Conservation (phyloP, 2,888 invertebrate species). For the Drosophila macrospina region DNA sequence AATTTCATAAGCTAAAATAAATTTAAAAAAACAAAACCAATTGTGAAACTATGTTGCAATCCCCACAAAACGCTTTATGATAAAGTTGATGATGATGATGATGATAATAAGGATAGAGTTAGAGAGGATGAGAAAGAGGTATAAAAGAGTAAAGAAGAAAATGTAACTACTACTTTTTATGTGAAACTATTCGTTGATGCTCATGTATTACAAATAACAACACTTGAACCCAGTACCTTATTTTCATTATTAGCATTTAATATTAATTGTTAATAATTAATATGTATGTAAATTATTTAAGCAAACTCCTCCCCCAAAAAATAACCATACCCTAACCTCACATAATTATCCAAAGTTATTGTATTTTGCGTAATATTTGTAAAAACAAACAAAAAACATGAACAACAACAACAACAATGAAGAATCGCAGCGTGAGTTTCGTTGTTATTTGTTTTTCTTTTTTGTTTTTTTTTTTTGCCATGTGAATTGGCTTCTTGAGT, state of each 20-base stretch:
- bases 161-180: conserved; percentile 58
- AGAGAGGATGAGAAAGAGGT: conserved; percentile 45
- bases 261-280: conserved; percentile 77
- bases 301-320: conserved; percentile 31
- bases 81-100: conserved; percentile 25
- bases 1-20: conserved; percentile 14
- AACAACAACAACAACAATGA: conserved; percentile 29
- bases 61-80: conserved; percentile 57
- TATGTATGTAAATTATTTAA: conserved; percentile 80
- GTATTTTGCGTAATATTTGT: conserved; percentile 65
- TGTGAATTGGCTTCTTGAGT: conserved; percentile 60
- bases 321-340: conserved; percentile 15
- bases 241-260: conserved; percentile 82
- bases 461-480: conserved; percentile 34
- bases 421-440: conserved; percentile 72
- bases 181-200: conserved; percentile 76
- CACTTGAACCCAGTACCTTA: conserved; percentile 85
- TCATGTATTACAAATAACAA: conserved; percentile 63
- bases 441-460: conserved; percentile 57
- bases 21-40: conserved; percentile 24
- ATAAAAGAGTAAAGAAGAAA: conserved; percentile 24
- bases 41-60: conserved; percentile 74
- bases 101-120: conserved; percentile 45
- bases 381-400: conserved; percentile 3
- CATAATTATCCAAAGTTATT: conserved; percentile 64